Base-by-base conservation (phyloP, 2,888 invertebrate genomes). In the Julus scanicus region DNA sequence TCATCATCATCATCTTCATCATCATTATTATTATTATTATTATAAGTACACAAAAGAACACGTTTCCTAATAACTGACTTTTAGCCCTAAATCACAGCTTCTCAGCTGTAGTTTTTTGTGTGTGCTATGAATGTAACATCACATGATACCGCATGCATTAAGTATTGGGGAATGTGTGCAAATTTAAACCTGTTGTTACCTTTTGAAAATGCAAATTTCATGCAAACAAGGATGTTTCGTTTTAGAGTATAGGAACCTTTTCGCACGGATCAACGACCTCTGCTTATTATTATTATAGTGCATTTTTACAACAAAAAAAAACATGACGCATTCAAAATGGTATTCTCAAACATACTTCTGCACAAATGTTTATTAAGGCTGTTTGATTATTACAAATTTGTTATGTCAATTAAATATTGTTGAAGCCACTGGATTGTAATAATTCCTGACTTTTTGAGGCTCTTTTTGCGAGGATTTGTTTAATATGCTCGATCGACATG, bases 191-290 rank as follows among this genome's bases (percentile, higher is more conserved):
- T 80, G 80, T 80, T 80, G 80, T 37, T 80, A 29, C 80, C 80
- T 80, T 80, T 37, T 80, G 80, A 80, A 80, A 80, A 80, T 80
- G 80, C 80, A 80, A 37, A 80, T 80, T 80, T 80, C 37, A 80
- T 80, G 80, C 80, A 80, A 80, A 80, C 80, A 80, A 80, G 80
- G 80, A 80, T 80, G 80, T 80, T 80, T 71, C 71, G 71, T 71
- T 71, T 37, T 20, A 37, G 2, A 9, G 80, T 80, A 11, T 80
- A 80, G 80, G 80, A 80, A 80, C 29, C 80, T 80, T 37, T 37
- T 80, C 13, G 37, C 80, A 2, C 2, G 15, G 80, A 80, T 80
- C 80, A 80, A 80, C 80, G 80, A 80, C 80, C 80, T 20, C 11
- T 53, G 1, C 37, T 29, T 29, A 29, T 29, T 29, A 29, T 29